A percentile compares a stretch with the other conserved stretches of the same genome.
These are phyloP conservation scores for Gasterosteus nipponicus DNA, from an alignment of 2,113 vertebrate species.

Conservation along the genomic window DNA sequence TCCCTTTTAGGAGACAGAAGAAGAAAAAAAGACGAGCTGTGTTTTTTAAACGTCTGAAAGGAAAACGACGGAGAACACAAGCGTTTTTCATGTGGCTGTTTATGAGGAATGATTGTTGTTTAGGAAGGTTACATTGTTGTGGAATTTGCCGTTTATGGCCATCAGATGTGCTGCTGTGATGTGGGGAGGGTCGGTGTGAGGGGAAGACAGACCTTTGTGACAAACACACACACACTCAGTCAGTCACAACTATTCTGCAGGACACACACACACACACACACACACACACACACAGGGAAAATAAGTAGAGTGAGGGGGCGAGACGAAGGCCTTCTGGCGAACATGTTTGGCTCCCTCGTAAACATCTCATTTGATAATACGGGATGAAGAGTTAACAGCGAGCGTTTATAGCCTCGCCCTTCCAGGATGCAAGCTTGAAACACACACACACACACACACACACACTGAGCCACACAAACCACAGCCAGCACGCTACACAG, in stretches of 20 bases:
- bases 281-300: conserved; percentile 13
- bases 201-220: conserved; percentile 24
- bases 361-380: conserved; percentile 77
- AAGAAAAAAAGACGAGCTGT: background rate
- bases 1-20: background rate
- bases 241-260: conserved; percentile 1
- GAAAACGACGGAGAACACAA: conserved; percentile 34
- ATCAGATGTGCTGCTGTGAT: conserved; percentile 63
- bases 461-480: conserved; percentile 62
- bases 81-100: conserved; percentile 46
- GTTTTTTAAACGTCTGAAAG: conserved; percentile 18
- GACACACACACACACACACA: conserved; percentile 20
- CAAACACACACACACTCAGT: conserved; percentile 13
- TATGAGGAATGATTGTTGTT: conserved; percentile 61
- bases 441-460: conserved; percentile 46
- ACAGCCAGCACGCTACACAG: conserved; percentile 65
- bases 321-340: conserved; percentile 50
- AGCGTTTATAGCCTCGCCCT: conserved; percentile 66
- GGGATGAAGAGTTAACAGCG: conserved; percentile 66
- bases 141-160: conserved; percentile 62
- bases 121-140: conserved; percentile 51
- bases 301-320: conserved; percentile 12
- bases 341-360: conserved; percentile 64
- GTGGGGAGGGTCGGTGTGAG: conserved; percentile 47
- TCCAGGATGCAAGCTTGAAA: conserved; percentile 40